Percentiles rank a stretch among this genome's conserved stretches.
phyloP scores from a whole-genome alignment of 1,140 invertebrate genomes.

The Scaptomyza montana region DNA sequence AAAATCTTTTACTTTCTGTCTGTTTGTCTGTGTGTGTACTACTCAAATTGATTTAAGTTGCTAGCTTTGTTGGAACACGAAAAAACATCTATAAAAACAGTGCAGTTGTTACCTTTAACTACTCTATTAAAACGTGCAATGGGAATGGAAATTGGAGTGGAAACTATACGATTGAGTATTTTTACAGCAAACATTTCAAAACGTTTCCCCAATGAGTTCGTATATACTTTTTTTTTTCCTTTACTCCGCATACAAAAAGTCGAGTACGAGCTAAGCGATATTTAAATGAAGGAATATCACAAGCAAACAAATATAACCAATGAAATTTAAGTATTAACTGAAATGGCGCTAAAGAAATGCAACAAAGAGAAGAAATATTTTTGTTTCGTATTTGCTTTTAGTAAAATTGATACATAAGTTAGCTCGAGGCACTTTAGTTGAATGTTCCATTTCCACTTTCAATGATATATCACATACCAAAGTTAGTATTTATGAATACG shows the following conservation, averaged over 20 bases:
- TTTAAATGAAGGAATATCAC: background rate
- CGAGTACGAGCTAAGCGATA: slow-evolving; percentile 43
- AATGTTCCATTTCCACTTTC: background rate
- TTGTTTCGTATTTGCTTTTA: no score
- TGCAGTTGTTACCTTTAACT: no score
- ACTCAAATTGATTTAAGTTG: slow-evolving; percentile 79
- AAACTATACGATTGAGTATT: background rate
- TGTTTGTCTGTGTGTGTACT: slow-evolving; percentile 21
- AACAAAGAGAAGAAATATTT: no score
- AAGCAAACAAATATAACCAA: slow-evolving; percentile 8
- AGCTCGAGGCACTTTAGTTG: no score
- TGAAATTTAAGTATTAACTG: background rate
- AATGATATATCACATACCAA: no score
- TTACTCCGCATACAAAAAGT: slow-evolving; percentile 40
- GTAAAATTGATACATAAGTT: no score
- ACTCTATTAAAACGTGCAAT: slow-evolving; percentile 61
- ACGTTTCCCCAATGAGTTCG: slow-evolving; percentile 44
- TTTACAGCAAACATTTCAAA: slow-evolving; percentile 56
- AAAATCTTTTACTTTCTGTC: slow-evolving; percentile 29
- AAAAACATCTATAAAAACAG: slow-evolving; percentile 61
- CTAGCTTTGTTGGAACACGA: slow-evolving; percentile 57
- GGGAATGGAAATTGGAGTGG: background rate
- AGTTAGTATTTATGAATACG: no score
- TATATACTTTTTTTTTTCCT: no score
- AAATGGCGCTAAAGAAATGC: no score